phyloP scores from a whole-genome alignment of 2,113 vertebrate genomes.

The Oryzias melastigma region DNA sequence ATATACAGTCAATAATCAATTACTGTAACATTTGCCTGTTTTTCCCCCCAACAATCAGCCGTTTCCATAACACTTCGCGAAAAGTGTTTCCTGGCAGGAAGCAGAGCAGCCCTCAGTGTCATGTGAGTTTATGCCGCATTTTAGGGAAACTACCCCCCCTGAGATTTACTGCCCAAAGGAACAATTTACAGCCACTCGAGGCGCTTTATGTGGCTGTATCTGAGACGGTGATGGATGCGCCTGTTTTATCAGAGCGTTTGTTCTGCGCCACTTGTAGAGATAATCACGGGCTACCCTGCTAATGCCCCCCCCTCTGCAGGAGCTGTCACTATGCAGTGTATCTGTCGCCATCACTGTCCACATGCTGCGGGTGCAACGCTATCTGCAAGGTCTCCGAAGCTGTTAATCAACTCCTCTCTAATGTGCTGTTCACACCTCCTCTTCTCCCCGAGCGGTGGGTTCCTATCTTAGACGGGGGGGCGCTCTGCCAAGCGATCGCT shows the following conservation, averaged over 20 bases:
- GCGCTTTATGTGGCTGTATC: neutral
- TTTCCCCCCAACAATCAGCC: too few species aligned
- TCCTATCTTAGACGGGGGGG: conserved; percentile 55
- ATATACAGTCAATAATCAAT: too few species aligned
- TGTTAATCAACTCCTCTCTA: conserved; percentile 67
- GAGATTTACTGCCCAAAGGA: too few species aligned
- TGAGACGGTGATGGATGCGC: conserved; percentile 28
- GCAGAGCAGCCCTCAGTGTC: too few species aligned
- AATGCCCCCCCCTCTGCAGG: conserved; percentile 17
- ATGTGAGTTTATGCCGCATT: too few species aligned
- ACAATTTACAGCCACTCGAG: neutral
- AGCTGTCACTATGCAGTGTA: conserved; percentile 43
- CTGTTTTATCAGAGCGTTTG: conserved; percentile 42
- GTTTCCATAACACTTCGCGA: too few species aligned
- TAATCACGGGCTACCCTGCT: conserved; percentile 40
- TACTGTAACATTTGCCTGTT: too few species aligned
- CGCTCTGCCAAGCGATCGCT: conserved; percentile 64
- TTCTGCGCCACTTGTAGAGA: conserved; percentile 22
- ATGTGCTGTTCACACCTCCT: conserved; percentile 75
- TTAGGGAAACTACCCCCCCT: too few species aligned
- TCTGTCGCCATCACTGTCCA: conserved; percentile 39
- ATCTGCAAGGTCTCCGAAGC: conserved; percentile 53
- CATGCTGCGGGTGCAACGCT: conserved; percentile 50
- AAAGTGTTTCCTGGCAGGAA: too few species aligned
- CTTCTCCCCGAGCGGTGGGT: conserved; percentile 54